phyloP scores from a whole-genome alignment of 2,113 vertebrate genomes.

The Dascyllus trimaculatus region DNA sequence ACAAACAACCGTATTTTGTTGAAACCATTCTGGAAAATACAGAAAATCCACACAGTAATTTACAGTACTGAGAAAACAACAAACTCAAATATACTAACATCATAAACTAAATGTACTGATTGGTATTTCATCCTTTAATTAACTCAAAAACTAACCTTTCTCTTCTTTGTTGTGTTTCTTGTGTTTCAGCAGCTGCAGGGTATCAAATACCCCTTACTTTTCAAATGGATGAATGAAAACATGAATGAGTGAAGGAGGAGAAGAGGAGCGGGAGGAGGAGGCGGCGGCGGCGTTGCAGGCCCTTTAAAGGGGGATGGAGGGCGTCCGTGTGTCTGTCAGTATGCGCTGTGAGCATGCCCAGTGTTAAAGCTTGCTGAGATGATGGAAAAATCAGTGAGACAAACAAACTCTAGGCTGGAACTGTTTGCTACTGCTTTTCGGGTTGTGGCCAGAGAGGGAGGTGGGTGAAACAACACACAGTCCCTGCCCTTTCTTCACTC shows the following conservation, averaged over 20 bases:
- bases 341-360: constrained; percentile 54
- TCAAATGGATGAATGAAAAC: constrained; percentile 70
- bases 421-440: constrained; percentile 39
- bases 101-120: too few species aligned
- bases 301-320: constrained; percentile 29
- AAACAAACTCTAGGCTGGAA: constrained; percentile 48
- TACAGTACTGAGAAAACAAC: background rate
- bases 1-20: too few species aligned
- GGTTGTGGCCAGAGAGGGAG: background rate
- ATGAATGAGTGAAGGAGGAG: constrained; percentile 58
- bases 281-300: constrained; percentile 28
- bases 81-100: background rate
- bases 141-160: constrained; percentile 21
- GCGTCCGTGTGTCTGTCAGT: constrained; percentile 62
- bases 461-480: constrained; percentile 14
- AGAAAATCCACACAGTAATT: too few species aligned
- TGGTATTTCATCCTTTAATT: background rate
- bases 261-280: background rate
- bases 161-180: constrained; percentile 18
- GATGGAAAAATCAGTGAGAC: constrained; percentile 51
- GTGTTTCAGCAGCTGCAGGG: constrained; percentile 63
- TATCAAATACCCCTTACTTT: constrained; percentile 67
- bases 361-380: constrained; percentile 24
- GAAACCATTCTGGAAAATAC: too few species aligned
- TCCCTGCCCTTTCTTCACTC: constrained; percentile 39